Conservation (phyloP, 1,140 invertebrate genomes). For the Marisa cornuarietis region DNA sequence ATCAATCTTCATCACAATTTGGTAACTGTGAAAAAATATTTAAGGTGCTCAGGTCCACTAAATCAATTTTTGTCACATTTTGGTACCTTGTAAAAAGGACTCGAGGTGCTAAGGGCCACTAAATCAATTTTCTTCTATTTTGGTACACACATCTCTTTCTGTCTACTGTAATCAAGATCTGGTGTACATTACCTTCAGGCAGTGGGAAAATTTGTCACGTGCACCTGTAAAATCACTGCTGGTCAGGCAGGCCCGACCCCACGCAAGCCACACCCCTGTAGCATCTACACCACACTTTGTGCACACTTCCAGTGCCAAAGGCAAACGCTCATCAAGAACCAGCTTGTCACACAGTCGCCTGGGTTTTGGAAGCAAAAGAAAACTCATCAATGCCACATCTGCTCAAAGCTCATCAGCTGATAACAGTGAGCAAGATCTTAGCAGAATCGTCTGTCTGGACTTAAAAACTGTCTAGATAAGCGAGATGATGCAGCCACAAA, state of each 20-base stretch:
- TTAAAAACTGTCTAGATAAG: not conserved
- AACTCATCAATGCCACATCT: not conserved
- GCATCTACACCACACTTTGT: constrained; percentile 84
- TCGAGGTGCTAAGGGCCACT: no score
- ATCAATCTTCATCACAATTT: constrained; percentile 3
- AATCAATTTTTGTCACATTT: not conserved
- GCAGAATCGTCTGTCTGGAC: not conserved
- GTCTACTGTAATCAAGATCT: not conserved
- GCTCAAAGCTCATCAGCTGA: no score
- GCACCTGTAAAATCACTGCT: constrained; percentile 80
- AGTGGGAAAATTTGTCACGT: constrained; percentile 70
- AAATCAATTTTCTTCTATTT: no score
- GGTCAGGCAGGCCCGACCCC: constrained; percentile 85
- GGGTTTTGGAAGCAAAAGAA: constrained; percentile 38
- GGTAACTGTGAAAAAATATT: constrained; percentile 42
- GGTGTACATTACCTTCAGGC: constrained; percentile 57
- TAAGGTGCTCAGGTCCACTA: not conserved
- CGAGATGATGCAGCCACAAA: not conserved
- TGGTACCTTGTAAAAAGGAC: no score
- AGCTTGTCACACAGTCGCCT: constrained; percentile 74
- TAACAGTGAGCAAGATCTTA: no score
- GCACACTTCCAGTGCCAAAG: constrained; percentile 84
- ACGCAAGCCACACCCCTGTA: constrained; percentile 82
- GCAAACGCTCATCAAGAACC: constrained; percentile 83
- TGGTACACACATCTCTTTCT: no score